Base-by-base conservation (phyloP, 2,113 vertebrate species). In the Lycaon pictus region DNA sequence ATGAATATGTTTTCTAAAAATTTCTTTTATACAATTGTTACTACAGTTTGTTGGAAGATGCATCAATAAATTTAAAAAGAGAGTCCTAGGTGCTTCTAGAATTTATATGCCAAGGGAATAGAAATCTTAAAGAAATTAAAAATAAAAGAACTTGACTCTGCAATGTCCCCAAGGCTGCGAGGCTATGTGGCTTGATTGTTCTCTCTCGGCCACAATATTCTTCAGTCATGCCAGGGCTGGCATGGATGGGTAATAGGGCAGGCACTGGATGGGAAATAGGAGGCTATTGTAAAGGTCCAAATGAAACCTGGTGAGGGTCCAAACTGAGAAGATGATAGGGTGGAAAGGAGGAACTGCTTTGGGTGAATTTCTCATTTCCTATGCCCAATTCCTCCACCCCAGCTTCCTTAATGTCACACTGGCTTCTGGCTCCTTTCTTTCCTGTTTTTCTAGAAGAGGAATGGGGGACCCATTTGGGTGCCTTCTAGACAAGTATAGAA, bases 261-360 rank as follows among this genome's bases (percentile, higher is more conserved):
- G 32, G 32, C 35, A 3, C 27, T 15, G 11, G 58, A 58, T 5
- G 1, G 84, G 25, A 43, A 43, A 43, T 3, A 5, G 20, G 12
- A 27, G 15, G 43, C 51, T n/a, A 0, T 3, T 53, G 29, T n/a
- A 23, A 58, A 53, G 12, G 8, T n/a, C 35, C 35, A 56, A 16
- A 25, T 2, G 2, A 9, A 11, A 43, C 37, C 10, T 0, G 19
- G 16, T 0, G 11, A 92, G 35, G 37, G 35, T 11, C 11, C 27
- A 35, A n/a, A 23, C 58, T 48, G 65, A 92, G 82, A 7, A 56
- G 29, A 10, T 3, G 29, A 13, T 0, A 10, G 37, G 2, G 19
- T 7, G 13, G 53, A 0, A 1, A 51, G 77, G 62, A 43, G 11
- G 29, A 27, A 7, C 29, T 2, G 19, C 12, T 1, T 1, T 2